Conservation (phyloP, 2,113 vertebrate species). For the Balaeniceps rex region DNA sequence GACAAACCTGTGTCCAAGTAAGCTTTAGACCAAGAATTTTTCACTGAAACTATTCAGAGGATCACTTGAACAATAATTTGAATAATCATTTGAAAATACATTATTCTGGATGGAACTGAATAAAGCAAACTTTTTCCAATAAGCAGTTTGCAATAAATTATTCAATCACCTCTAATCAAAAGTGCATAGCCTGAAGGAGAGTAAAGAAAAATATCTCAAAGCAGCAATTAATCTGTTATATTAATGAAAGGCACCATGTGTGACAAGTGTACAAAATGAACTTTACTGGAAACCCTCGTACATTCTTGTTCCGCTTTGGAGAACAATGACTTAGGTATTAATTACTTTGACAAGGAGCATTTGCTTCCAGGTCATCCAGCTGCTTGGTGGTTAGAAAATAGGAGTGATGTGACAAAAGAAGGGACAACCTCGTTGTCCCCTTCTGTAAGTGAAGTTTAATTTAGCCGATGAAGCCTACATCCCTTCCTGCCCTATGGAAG, state of each 20-base stretch:
- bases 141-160: not conserved
- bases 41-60: not conserved
- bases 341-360: not conserved
- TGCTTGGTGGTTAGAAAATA: not conserved
- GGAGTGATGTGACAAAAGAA: not conserved
- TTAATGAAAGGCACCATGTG: not conserved
- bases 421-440: not conserved
- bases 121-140: not conserved
- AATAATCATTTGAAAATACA: not conserved
- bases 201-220: not conserved
- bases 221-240: not conserved
- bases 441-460: not conserved
- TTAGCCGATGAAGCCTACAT: not conserved
- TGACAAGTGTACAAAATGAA: not conserved
- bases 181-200: not conserved
- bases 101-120: not conserved
- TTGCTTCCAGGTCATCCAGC: not conserved
- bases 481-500: not conserved
- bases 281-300: not conserved
- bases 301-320: not conserved
- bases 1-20: not conserved
- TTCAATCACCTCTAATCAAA: conserved; percentile 7
- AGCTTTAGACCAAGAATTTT: not conserved
- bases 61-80: not conserved
- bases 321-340: not conserved